Percentiles rank a stretch among this genome's conserved stretches.
Evolutionary conservation across 2,888 invertebrate species (phyloP).

Genomic region (Yponomeuta malinellus): DNA sequence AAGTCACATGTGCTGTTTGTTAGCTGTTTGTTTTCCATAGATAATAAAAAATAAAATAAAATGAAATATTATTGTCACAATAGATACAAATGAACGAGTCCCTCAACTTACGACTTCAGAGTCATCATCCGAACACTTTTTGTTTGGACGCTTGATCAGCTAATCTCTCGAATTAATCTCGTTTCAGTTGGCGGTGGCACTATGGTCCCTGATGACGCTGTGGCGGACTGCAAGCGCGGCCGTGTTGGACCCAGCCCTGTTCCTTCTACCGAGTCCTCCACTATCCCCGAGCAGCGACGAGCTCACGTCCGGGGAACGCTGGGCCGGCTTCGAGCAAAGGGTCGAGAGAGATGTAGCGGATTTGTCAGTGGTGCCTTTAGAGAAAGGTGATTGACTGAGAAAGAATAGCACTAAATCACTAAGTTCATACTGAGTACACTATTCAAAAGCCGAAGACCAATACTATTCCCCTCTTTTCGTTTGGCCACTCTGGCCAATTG

Average conservation of each 20-base stretch:
- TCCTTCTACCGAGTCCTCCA: constrained; percentile 57
- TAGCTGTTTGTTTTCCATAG: too few relatives aligned
- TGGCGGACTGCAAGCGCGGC: constrained; percentile 28
- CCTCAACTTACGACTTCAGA: too few relatives aligned
- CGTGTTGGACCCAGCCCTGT: constrained; percentile 56
- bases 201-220: constrained; percentile 10
- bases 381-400: constrained; percentile 2
- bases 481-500: too few relatives aligned
- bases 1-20: too few relatives aligned
- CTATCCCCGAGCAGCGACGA: constrained; percentile 27
- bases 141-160: too few relatives aligned
- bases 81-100: too few relatives aligned
- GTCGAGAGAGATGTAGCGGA: constrained; percentile 17
- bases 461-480: too few relatives aligned
- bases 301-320: constrained; percentile 30
- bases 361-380: constrained; percentile 17
- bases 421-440: too few relatives aligned
- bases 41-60: too few relatives aligned
- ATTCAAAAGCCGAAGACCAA: too few relatives aligned
- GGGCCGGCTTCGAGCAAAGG: constrained; percentile 28
- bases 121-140: too few relatives aligned
- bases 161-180: not conserved
- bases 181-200: constrained; percentile 21
- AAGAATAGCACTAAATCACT: not conserved
- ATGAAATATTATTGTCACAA: too few relatives aligned